Evolutionary conservation across 2,797 vertebrate species (phyloP).

Genomic region (Chelonia mydas): DNA sequence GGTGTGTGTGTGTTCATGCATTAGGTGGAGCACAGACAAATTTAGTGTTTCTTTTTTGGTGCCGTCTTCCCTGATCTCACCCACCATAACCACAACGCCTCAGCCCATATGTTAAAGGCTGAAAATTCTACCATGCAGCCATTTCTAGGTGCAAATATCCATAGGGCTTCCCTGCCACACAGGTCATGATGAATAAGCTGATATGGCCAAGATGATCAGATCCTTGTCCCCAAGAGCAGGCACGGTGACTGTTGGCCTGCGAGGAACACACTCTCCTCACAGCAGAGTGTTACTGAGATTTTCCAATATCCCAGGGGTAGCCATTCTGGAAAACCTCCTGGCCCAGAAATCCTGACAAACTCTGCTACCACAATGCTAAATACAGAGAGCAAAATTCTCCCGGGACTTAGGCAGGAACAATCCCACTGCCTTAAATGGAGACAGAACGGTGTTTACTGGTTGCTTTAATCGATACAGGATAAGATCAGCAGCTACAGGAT

Average conservation of each 20-base stretch:
- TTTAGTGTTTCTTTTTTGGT: not conserved
- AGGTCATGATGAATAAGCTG: not conserved
- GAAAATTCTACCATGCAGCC: not conserved
- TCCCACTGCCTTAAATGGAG: not conserved
- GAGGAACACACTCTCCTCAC: not conserved
- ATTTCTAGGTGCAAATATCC: not conserved
- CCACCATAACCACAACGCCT: not conserved
- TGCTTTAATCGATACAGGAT: not conserved
- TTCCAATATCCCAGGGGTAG: not conserved
- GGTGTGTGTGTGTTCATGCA: too few relatives aligned
- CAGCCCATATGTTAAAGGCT: not conserved
- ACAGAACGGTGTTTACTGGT: not conserved
- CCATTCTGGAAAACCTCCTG: not conserved
- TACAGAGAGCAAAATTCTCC: not conserved
- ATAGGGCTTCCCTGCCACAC: not conserved
- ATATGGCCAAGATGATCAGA: not conserved
- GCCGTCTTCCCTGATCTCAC: not conserved
- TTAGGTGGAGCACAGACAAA: not conserved
- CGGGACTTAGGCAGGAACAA: not conserved
- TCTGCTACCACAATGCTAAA: not conserved
- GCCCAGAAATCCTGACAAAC: not conserved
- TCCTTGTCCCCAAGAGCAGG: not conserved
- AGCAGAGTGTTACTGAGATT: not conserved
- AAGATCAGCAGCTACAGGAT: not conserved
- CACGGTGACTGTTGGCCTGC: rapidly evolving